A percentile compares a stretch with the other conserved stretches of the same genome.
Evolutionary conservation across 1,140 invertebrate species (phyloP).

Genomic region (Diachasma alloeum): DNA sequence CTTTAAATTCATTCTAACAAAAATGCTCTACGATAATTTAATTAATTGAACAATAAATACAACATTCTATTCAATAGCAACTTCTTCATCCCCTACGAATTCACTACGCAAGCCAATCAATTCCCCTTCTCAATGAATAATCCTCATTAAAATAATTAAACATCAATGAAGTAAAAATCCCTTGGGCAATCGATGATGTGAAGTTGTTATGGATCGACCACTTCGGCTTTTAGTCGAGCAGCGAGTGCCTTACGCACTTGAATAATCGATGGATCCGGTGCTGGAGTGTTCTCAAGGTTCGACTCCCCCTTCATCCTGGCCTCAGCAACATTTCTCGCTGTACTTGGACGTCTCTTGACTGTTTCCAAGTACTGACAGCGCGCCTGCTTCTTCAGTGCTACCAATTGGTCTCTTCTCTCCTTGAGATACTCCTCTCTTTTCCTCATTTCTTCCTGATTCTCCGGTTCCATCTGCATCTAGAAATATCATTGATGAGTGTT

Average conservation of each 20-base stretch:
- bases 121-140: too few species aligned
- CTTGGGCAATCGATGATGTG: not conserved
- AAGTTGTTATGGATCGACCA: constrained; percentile 62
- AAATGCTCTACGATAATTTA: too few species aligned
- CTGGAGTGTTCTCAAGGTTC: constrained; percentile 43
- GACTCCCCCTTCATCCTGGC: constrained; percentile 56
- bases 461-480: constrained; percentile 13
- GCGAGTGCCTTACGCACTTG: constrained; percentile 84
- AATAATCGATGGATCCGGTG: constrained; percentile 69
- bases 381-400: constrained; percentile 87
- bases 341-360: constrained; percentile 52
- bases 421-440: constrained; percentile 85
- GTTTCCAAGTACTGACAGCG: constrained; percentile 79
- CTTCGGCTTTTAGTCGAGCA: constrained; percentile 83
- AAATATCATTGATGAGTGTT: not conserved
- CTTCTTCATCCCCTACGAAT: too few species aligned
- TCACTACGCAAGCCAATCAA: too few species aligned
- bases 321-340: constrained; percentile 55
- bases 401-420: constrained; percentile 86
- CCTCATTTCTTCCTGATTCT: constrained; percentile 74
- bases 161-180: too few species aligned
- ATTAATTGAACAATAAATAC: too few species aligned
- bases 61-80: too few species aligned
- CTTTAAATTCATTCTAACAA: too few species aligned
- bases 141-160: too few species aligned